Conservation (phyloP, 2,888 invertebrate species). For the Drosophila picticornis region DNA sequence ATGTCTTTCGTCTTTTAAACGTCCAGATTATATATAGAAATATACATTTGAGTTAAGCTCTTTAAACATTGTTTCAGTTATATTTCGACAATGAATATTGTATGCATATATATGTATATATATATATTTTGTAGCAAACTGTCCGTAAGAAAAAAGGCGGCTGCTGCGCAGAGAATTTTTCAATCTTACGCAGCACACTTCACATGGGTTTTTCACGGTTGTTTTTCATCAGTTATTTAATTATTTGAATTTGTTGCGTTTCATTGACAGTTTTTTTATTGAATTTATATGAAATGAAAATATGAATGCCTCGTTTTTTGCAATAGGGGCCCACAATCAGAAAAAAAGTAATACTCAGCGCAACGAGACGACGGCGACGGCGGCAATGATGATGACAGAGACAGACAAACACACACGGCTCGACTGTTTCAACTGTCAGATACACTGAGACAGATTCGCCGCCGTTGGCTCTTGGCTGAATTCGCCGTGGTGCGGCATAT, state of each 20-base stretch:
- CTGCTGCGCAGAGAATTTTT: constrained; percentile 73
- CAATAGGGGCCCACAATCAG: constrained; percentile 72
- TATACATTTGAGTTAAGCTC: constrained; percentile 1
- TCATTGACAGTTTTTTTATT: constrained; percentile 41
- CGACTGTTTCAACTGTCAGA: constrained; percentile 63
- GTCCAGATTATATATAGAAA: background rate
- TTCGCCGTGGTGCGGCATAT: constrained; percentile 66
- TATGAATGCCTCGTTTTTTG: constrained; percentile 61
- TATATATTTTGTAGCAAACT: constrained; percentile 44
- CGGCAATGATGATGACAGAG: constrained; percentile 72
- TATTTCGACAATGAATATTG: background rate
- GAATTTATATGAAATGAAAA: constrained; percentile 48
- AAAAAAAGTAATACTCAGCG: constrained; percentile 67
- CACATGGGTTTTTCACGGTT: constrained; percentile 32
- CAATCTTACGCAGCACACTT: constrained; percentile 55
- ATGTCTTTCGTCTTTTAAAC: constrained; percentile 9
- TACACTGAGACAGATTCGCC: constrained; percentile 60
- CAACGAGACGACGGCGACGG: constrained; percentile 72
- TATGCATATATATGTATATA: constrained; percentile 14
- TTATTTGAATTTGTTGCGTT: constrained; percentile 28
- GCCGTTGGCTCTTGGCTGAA: constrained; percentile 41
- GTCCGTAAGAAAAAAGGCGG: constrained; percentile 65
- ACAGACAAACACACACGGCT: constrained; percentile 58
- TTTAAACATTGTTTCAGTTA: constrained; percentile 11
- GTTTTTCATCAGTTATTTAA: constrained; percentile 21